Percentiles rank a stretch among this genome's conserved stretches.
Evolutionary conservation across 2,797 vertebrate genomes (phyloP).

Genomic region (Melanotaenia parkinsoni): DNA sequence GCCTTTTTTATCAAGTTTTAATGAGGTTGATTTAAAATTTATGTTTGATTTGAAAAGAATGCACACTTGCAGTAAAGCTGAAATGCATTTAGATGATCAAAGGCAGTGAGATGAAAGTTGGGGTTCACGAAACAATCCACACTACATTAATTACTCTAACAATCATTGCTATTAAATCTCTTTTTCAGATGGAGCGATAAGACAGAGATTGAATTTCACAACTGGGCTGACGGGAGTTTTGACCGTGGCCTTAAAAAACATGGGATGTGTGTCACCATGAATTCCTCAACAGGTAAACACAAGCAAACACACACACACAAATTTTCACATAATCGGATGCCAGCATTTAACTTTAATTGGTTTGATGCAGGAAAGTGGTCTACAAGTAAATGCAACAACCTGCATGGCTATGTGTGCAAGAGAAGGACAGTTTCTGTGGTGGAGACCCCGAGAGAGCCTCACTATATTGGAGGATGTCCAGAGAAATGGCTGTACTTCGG

Average conservation of each 20-base stretch:
- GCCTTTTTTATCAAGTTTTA: background rate
- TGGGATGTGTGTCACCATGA: constrained; percentile 87
- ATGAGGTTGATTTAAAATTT: background rate
- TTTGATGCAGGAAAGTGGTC: constrained; percentile 88
- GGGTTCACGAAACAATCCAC: background rate
- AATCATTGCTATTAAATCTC: background rate
- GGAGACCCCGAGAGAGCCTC: constrained; percentile 81
- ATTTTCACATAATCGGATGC: no score
- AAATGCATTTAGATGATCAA: background rate
- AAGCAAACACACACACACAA: background rate
- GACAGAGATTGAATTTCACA: constrained; percentile 85
- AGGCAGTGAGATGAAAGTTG: background rate
- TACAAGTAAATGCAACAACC: constrained; percentile 79
- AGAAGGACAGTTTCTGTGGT: constrained; percentile 84
- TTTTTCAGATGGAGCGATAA: constrained; percentile 89
- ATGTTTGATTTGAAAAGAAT: no score
- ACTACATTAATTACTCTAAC: background rate
- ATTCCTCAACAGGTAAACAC: constrained; percentile 86
- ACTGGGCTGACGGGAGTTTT: constrained; percentile 82
- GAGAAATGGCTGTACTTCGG: constrained; percentile 93
- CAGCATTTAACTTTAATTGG: background rate
- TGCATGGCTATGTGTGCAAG: constrained; percentile 89
- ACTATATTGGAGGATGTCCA: constrained; percentile 88
- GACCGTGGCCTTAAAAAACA: constrained; percentile 46
- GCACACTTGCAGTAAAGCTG: background rate